Conservation (phyloP, 2,888 invertebrate genomes). For the Cosmia pyralina region DNA sequence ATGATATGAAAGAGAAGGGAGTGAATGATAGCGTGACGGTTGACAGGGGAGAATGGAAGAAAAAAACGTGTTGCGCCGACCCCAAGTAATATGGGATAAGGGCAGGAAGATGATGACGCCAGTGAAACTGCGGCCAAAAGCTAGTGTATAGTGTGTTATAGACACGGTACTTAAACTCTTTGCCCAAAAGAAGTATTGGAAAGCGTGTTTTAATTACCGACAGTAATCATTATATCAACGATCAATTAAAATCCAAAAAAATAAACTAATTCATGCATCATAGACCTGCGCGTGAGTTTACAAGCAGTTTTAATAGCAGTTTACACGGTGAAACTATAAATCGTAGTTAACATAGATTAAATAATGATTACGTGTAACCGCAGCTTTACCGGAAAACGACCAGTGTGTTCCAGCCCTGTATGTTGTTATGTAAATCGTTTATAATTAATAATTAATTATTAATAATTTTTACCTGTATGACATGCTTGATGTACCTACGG, state of each 20-base stretch:
- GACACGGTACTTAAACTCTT: background rate
- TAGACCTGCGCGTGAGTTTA: conserved; percentile 21
- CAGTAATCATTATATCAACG: conserved; percentile 30
- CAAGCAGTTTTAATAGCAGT: conserved; percentile 51
- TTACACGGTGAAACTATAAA: conserved; percentile 57
- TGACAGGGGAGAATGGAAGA: too few species aligned
- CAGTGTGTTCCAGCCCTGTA: conserved; percentile 39
- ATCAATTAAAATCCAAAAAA: conserved; percentile 16
- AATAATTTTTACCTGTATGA: conserved; percentile 33
- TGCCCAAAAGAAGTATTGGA: conserved; percentile 9
- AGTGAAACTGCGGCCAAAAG: too few species aligned
- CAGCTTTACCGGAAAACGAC: conserved; percentile 49
- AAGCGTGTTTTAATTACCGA: conserved; percentile 27
- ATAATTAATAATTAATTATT: conserved; percentile 40
- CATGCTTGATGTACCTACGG: conserved; percentile 5
- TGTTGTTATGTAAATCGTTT: conserved; percentile 50
- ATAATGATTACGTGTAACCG: conserved; percentile 55
- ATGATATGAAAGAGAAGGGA: too few species aligned
- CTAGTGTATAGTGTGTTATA: too few species aligned
- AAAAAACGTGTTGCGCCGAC: too few species aligned
- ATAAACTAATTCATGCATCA: conserved; percentile 19
- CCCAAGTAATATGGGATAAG: too few species aligned
- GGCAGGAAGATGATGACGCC: too few species aligned
- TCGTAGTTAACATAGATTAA: conserved; percentile 48
- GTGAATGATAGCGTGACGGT: too few species aligned